These are phyloP conservation scores for Scaptomyza parva DNA, from an alignment of 2,888 invertebrate genomes.

Conservation along the genomic window DNA sequence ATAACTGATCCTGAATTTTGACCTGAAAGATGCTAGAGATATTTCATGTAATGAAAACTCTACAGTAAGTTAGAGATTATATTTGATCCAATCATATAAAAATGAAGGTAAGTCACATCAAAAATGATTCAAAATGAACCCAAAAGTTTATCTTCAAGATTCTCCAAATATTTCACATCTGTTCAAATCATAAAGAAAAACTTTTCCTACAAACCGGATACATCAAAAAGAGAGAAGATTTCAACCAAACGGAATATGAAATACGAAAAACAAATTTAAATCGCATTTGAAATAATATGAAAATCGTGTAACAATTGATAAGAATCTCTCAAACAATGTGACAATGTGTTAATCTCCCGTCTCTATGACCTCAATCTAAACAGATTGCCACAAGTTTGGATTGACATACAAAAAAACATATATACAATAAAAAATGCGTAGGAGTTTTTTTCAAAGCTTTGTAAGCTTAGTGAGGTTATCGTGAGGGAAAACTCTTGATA, in stretches of 20 bases:
- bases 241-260: slow-evolving; percentile 18
- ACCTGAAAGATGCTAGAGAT: too few relatives aligned
- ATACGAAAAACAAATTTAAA: slow-evolving; percentile 6
- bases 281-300: slow-evolving; percentile 52
- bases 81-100: too few relatives aligned
- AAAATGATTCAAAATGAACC: too few relatives aligned
- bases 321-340: slow-evolving; percentile 70
- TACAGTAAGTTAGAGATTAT: too few relatives aligned
- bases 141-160: not conserved
- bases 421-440: slow-evolving; percentile 43
- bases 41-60: too few relatives aligned
- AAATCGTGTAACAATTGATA: slow-evolving; percentile 73
- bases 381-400: slow-evolving; percentile 54
- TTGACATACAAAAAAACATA: slow-evolving; percentile 19
- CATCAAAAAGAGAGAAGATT: slow-evolving; percentile 2
- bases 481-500: slow-evolving; percentile 53
- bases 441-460: slow-evolving; percentile 41
- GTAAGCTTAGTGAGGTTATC: slow-evolving; percentile 19
- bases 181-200: too few relatives aligned
- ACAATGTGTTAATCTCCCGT: slow-evolving; percentile 71
- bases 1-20: too few relatives aligned
- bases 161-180: too few relatives aligned
- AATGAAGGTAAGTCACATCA: too few relatives aligned
- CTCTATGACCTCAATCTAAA: slow-evolving; percentile 66
- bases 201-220: slow-evolving; percentile 39